Evolutionary conservation across 2,888 invertebrate genomes (phyloP).

Genomic region (Steinernema scapterisci): DNA sequence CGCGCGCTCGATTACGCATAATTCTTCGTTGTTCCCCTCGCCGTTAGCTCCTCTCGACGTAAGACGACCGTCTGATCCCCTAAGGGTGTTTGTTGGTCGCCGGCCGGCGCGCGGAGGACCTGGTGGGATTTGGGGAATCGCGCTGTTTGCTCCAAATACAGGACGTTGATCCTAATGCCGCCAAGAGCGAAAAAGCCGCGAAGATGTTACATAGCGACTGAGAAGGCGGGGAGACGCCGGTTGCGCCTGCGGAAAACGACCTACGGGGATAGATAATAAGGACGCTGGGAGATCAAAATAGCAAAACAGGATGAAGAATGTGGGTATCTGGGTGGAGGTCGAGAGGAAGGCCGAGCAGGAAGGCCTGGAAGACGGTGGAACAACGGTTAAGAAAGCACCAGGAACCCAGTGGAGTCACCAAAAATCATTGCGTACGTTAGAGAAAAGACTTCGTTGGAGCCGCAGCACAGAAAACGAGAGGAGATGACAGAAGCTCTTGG

Average conservation of each 20-base stretch:
- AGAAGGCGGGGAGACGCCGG: not conserved
- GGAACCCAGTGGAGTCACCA: too few relatives aligned
- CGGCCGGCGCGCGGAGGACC: not conserved
- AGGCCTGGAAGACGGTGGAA: too few relatives aligned
- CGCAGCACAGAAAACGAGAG: too few relatives aligned
- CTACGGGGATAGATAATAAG: not conserved
- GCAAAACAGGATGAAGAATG: too few relatives aligned
- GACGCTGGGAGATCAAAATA: not conserved
- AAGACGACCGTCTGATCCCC: not conserved
- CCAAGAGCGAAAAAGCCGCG: not conserved
- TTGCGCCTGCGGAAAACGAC: not conserved
- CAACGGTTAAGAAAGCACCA: too few relatives aligned
- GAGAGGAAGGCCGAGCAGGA: too few relatives aligned
- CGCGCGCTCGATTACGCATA: slow-evolving; percentile 15
- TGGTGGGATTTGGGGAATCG: not conserved
- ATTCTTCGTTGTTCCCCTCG: not conserved
- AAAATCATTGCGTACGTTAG: too few relatives aligned
- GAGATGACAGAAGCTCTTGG: too few relatives aligned
- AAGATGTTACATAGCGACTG: slow-evolving; percentile 8
- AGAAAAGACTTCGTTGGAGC: too few relatives aligned
- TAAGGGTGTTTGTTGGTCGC: slow-evolving; percentile 5
- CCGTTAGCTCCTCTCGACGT: slow-evolving; percentile 8
- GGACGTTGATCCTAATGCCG: slow-evolving; percentile 20
- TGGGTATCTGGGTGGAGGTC: too few relatives aligned
- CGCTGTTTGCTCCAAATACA: slow-evolving; percentile 15